Conservation (phyloP, 2,888 invertebrate species). For the Deilephila elpenor region DNA sequence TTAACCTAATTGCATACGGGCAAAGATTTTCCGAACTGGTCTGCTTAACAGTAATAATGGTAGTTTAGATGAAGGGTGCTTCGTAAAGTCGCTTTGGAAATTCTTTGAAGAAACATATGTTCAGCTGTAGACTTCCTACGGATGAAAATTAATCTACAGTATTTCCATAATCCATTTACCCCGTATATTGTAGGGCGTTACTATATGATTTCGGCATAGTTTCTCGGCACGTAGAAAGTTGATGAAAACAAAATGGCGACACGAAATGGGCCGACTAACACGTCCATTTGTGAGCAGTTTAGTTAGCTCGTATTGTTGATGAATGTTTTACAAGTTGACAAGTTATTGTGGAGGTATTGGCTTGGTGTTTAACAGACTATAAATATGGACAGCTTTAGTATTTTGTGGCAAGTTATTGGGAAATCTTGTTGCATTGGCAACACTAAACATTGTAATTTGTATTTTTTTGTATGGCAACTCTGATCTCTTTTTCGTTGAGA, state of each 20-base stretch:
- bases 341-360: not conserved
- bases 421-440: too few species aligned
- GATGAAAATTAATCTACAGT: not conserved
- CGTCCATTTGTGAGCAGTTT: not conserved
- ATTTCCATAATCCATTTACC: not conserved
- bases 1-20: too few species aligned
- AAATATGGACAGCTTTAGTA: not conserved
- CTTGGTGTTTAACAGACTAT: not conserved
- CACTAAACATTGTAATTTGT: too few species aligned
- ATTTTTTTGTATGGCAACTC: too few species aligned
- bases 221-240: conserved; percentile 65
- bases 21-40: too few species aligned
- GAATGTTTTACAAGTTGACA: not conserved
- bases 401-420: too few species aligned
- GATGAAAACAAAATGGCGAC: conserved; percentile 46
- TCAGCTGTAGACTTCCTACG: not conserved
- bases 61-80: too few species aligned
- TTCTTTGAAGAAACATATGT: too few species aligned
- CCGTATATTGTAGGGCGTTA: conserved; percentile 53
- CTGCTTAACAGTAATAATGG: too few species aligned
- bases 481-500: too few species aligned
- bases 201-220: conserved; percentile 65
- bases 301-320: conserved; percentile 12
- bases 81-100: too few species aligned
- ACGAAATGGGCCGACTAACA: not conserved